Evolutionary conservation across 2,113 vertebrate genomes (phyloP), one percentile per base, ranked within the genome.

Genomic region (Aptenodytes patagonicus): DNA sequence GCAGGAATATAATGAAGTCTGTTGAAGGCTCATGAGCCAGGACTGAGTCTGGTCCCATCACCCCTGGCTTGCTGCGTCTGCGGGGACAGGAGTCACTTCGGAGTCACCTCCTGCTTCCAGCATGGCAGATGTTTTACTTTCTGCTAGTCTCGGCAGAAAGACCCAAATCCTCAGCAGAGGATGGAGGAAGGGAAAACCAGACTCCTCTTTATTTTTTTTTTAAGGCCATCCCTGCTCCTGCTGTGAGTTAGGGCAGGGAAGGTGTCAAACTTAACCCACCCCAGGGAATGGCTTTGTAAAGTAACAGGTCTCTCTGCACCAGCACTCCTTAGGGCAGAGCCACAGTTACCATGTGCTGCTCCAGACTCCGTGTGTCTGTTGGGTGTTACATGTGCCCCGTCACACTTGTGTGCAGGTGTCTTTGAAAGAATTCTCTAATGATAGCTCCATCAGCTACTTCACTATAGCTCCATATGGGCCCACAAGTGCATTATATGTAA

Each of bases 401-500:
- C 17, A 1, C 22, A 0, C 26, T 6, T 5, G 22, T 13, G 57
- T 61, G 47, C 24, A 34, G 46, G 29, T 6, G 25, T 8, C 34
- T 29, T 22, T 8, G 44, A 16, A 34, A 49, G 26, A 11, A 7
- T 58, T 52, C 36, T 46, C 3, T 66, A 3, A 46, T 2, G 15
- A 44, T 32, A 22, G 36, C 29, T 79, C n/a, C 21, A 7, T 15
- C 14, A 4, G 22, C 32, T 18, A 1, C 18, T 6, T 1, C 9
- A 20, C 32, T 34, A 6, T 11, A 34, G 61, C 65, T 69, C 72
- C 1, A 0, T 2, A 11, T 1, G 36, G 8, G 34, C 38, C 46
- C 9, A 3, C 6, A 13, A 22, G 77, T 5, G 20, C 6, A 1
- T 20, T 7, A 13, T 8, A 15, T 2, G 1, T 1, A 6, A 7